A percentile compares a stretch with the other conserved stretches of the same genome.
Conservation (phyloP, 2,888 invertebrate species). For the Cenopis cana region DNA sequence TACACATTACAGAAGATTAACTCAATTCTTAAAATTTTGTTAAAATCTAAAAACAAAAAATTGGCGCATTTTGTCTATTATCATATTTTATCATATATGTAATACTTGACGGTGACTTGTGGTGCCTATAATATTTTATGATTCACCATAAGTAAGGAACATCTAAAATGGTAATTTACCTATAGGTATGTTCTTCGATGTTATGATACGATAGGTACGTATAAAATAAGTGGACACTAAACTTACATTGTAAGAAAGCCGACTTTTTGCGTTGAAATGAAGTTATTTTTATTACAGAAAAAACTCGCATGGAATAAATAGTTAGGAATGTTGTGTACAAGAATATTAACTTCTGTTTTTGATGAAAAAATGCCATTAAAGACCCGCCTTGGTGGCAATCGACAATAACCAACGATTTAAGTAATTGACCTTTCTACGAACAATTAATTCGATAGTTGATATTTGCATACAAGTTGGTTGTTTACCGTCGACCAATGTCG, state of each 20-base stretch:
- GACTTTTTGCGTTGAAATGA: slow-evolving; percentile 7
- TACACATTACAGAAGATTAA: too few relatives aligned
- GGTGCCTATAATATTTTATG: too few relatives aligned
- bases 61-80: too few relatives aligned
- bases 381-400: slow-evolving; percentile 22
- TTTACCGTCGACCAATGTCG: slow-evolving; percentile 20
- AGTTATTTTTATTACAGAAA: slow-evolving; percentile 2
- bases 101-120: too few relatives aligned
- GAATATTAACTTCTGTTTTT: slow-evolving; percentile 22
- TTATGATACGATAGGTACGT: neutral
- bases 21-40: too few relatives aligned
- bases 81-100: too few relatives aligned
- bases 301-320: neutral
- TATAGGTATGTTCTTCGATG: neutral
- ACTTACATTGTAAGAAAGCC: neutral
- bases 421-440: slow-evolving; percentile 42
- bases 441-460: slow-evolving; percentile 39
- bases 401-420: slow-evolving; percentile 38
- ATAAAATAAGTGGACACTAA: neutral
- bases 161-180: neutral
- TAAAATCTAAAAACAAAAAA: too few relatives aligned
- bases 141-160: too few relatives aligned
- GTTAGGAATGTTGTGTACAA: slow-evolving; percentile 10
- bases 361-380: slow-evolving; percentile 25
- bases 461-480: slow-evolving; percentile 41